These are phyloP conservation scores for Genyomyrus donnyi DNA, from an alignment of 2,113 vertebrate genomes.

Conservation along the genomic window DNA sequence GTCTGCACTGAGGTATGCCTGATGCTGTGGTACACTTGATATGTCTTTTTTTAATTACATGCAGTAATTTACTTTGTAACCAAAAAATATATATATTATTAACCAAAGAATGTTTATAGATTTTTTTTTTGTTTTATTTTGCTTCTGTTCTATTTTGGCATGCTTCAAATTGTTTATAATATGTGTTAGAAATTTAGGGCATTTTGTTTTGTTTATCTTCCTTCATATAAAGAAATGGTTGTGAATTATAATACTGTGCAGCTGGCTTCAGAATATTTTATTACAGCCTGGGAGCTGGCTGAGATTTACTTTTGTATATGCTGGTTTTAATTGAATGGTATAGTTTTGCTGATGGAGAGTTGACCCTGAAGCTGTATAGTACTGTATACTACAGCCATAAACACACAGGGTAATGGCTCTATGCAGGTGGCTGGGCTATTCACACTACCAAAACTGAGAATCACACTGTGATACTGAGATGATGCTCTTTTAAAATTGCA, in stretches of 20 bases:
- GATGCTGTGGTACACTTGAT: slow-evolving; percentile 39
- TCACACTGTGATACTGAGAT: slow-evolving; percentile 9
- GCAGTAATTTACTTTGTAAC: slow-evolving; percentile 45
- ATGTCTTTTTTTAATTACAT: slow-evolving; percentile 33
- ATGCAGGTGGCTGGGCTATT: slow-evolving; percentile 33
- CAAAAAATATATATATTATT: slow-evolving; percentile 46
- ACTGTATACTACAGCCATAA: slow-evolving; percentile 35
- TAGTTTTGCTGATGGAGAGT: slow-evolving; percentile 16
- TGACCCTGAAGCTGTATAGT: slow-evolving; percentile 30
- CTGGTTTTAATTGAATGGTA: slow-evolving; percentile 19
- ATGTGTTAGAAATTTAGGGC: slow-evolving; percentile 30
- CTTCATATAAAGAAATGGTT: slow-evolving; percentile 57
- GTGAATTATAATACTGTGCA: slow-evolving; percentile 68
- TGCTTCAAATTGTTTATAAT: slow-evolving; percentile 45
- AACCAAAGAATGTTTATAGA: slow-evolving; percentile 60
- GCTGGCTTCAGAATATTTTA: slow-evolving; percentile 42
- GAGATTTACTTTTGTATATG: slow-evolving; percentile 44
- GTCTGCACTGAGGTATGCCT: slow-evolving; percentile 54
- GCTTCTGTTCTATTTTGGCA: slow-evolving; percentile 36
- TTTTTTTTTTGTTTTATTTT: slow-evolving; percentile 32
- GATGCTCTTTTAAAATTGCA: not conserved
- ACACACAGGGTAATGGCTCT: slow-evolving; percentile 39
- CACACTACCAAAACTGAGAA: not conserved
- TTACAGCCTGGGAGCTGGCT: slow-evolving; percentile 30
- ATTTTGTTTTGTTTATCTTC: slow-evolving; percentile 47